Base-by-base conservation (phyloP, 2,888 invertebrate genomes). In the Danaus chrysippus region DNA sequence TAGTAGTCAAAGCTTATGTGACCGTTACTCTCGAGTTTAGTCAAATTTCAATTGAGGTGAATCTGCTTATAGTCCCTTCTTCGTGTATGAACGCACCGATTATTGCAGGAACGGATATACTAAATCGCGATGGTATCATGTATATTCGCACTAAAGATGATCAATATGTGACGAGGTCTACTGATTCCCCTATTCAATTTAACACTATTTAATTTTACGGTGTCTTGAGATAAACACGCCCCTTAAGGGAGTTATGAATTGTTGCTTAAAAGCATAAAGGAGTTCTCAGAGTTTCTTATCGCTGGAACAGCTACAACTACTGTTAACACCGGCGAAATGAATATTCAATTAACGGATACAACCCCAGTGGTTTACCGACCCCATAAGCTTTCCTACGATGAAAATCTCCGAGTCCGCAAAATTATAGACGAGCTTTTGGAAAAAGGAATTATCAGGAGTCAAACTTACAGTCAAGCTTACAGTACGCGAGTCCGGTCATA, bases 1-100 rank as follows among this genome's bases (percentile, higher is more conserved):
- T 67, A 1, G 42, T 56, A 42, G 56, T 42, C 15, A 42, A 15
- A 11, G 23, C 42, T 12, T 59, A 19, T 44, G 44, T 59, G 9
- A 59, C 59, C 1, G n/a, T 59, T 12, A 54, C 59, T 12, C n/a
- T 59, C n/a, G 54, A 59, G 15, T 58, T 58, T 53, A 42, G 53
- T 8, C 12, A 58, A 8, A 58, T 58, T 17, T n/a, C 17, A 6
- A 10, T 58, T 42, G 53, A 53, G n/a, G 53, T 17, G 11, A 46
- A 57, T 57, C 34, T 57, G 6, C 13, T 19, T 46, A 17, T 57
- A 44, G 57, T 57, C 8, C 44, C 44, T 12, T 9, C 44, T 10
- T n/a, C 3, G 19, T 57, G 13, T 46, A 34, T 57, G 44, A 57
- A 44, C 34, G 17, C 34, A 2, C 46, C 57, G 12, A 34, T 59